Evolutionary conservation across 2,888 invertebrate genomes (phyloP).

Genomic region (Liposcelis brunnea): DNA sequence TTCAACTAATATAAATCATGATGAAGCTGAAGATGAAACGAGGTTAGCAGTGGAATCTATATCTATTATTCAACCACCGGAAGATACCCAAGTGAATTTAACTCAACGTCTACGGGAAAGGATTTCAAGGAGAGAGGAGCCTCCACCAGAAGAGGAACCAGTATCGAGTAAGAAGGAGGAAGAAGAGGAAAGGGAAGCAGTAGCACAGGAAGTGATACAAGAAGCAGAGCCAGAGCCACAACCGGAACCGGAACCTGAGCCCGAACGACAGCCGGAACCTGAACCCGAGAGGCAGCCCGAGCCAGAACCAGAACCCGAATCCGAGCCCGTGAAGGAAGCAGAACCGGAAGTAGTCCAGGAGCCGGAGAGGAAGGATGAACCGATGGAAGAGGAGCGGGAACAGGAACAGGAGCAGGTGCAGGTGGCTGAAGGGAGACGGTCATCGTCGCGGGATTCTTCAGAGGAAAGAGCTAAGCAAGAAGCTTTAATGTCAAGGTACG

Average conservation of each 20-base stretch:
- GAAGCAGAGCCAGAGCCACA: constrained; percentile 3
- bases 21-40: too few relatives aligned
- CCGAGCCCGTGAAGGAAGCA: neutral
- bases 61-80: too few relatives aligned
- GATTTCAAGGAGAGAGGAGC: constrained; percentile 8
- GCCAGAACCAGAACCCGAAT: constrained; percentile 5
- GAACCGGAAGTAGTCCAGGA: neutral
- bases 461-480: constrained; percentile 7
- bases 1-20: too few relatives aligned
- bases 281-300: constrained; percentile 6
- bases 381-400: neutral
- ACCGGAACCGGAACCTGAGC: constrained; percentile 3
- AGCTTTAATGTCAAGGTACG: neutral
- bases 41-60: too few relatives aligned
- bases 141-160: neutral
- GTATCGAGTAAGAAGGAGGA: constrained; percentile 5
- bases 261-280: constrained; percentile 1
- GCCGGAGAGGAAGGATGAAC: neutral
- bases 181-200: neutral
- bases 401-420: constrained; percentile 7
- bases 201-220: too few relatives aligned
- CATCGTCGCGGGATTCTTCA: constrained; percentile 5
- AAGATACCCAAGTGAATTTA: too few relatives aligned
- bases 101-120: too few relatives aligned
- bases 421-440: neutral